Base-by-base conservation (phyloP, 2,888 invertebrate genomes). In the Lagria hirta region DNA sequence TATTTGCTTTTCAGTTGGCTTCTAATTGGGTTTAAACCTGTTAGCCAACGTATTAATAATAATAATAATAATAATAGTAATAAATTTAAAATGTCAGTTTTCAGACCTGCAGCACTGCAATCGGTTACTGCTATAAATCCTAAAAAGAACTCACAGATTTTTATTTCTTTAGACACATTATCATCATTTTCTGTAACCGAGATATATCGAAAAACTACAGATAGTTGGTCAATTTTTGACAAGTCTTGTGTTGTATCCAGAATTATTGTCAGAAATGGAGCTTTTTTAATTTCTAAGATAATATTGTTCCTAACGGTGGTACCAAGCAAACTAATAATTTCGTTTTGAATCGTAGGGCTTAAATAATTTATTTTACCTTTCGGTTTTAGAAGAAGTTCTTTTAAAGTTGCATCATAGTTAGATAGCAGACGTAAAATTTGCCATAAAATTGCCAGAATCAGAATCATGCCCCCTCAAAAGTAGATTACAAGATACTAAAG, bases 221-320 rank as follows among this genome's bases (percentile, higher is more conserved):
- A 26, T 11, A 26, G 26, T 11, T 26, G 26, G 6, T 26, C 6
- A 26, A 26, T 18, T 26, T 26, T 26, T 26, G 26, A 23, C 4
- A 26, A 4, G 10, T 26, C 26, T 26, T 26, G 26, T 26, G 6
- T 11, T 26, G 26, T 26, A 26, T 10, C 26, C 26, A 26, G 6
- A 26, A 26, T 26, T 11, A 26, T 26, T 12, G 26, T 6, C 6
- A 5, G 7, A 26, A 26, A 26, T 8, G 8, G 26, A 2, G 26
- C 26, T 11, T 26, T 26, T 6, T 8, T 26, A 11, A 26, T 3
- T 26, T 26, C 26, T 10, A 26, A 2, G 12, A 26, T 12, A 26
- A 26, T 26, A 26, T 4, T 18, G 18, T 18, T 6, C 5, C 10
- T 24, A 30, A 60, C 60, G 2, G 20, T 4, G 12, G 56, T 55